phyloP scores from a whole-genome alignment of 2,113 vertebrate genomes.

The Pelmatolapia mariae region DNA sequence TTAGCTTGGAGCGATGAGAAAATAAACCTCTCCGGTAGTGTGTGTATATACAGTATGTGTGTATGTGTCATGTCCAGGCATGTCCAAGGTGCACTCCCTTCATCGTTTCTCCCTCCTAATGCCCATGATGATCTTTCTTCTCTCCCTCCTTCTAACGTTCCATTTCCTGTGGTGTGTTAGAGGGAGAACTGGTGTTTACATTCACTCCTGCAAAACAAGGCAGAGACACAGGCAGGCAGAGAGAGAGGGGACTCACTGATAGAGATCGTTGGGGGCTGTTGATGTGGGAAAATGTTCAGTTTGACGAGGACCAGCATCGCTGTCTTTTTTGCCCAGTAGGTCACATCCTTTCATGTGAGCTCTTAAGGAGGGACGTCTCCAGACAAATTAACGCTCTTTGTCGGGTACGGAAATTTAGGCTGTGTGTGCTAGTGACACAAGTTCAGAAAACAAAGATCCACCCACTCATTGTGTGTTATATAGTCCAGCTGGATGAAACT shows the following conservation, averaged over 20 bases:
- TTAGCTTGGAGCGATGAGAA: neutral
- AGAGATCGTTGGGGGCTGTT: neutral
- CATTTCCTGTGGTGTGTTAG: constrained; percentile 31
- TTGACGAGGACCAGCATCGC: constrained; percentile 41
- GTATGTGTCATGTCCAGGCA: constrained; percentile 43
- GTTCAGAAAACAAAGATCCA: constrained; percentile 13
- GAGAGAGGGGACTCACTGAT: neutral
- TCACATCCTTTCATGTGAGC: constrained; percentile 7
- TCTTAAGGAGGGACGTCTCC: neutral
- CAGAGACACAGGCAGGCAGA: neutral
- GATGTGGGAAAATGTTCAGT: neutral
- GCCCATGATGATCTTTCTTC: neutral
- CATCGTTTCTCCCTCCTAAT: neutral
- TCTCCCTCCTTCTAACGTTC: constrained; percentile 18
- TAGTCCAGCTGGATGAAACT: constrained; percentile 10
- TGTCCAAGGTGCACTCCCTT: constrained; percentile 18
- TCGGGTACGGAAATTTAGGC: neutral
- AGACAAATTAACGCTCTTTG: constrained; percentile 8
- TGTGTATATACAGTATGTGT: neutral
- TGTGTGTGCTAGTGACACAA: neutral
- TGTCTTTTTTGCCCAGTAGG: neutral
- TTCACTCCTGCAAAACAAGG: neutral
- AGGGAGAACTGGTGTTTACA: constrained; percentile 48
- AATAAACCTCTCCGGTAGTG: neutral
- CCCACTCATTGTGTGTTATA: neutral